Base-by-base conservation (phyloP, 2,797 vertebrate genomes). In the Anisognathus igniventris region DNA sequence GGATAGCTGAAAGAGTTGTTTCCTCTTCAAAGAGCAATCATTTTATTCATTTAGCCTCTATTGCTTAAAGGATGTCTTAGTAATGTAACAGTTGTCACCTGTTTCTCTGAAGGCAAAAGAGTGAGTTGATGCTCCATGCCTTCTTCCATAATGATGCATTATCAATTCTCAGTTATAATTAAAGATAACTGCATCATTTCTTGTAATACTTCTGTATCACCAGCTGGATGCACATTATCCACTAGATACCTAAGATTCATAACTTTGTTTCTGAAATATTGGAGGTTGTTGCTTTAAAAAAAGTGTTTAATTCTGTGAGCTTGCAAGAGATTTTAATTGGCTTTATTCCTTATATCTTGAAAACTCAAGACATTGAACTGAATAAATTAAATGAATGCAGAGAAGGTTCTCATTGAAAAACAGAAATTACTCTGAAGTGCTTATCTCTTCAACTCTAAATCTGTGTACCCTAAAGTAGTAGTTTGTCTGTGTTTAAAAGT, bases 401-500 rank as follows among this genome's bases (percentile, higher is more conserved):
- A 79, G 39, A 13, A 90, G n/a, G 4, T 47, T 61, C 10, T 45
- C 1, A 5, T 33, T 80, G 22, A 37, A 45, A 84, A 93, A 57
- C 18, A 67, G 6, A 57, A 78, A 48, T 73, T 68, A 47, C 28
- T 93, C 17, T 74, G 33, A 33, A 79, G 37, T 42, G 5, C n/a
- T 72, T 66, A 86, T 58, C 13, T 90, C 28, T 27, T 79, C 19
- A 45, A 1, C 24, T 76, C 39, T 75, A 30, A 58, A 10, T 61
- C 42, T 57, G 8, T 50, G 14, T 70, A 33, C 56, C 17, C 45
- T 19, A 64, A 85, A 42, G 20, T 53, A 56, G 7, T 85, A 19
- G 12, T 80, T 78, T 86, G 20, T 76, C 31, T 56, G 25, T 67
- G 20, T 77, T 90, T 80, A 75, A 88, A 85, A 74, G 12, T 48